These are phyloP conservation scores for Bradypus variegatus DNA, from an alignment of 2,797 vertebrate genomes.

Conservation along the genomic window DNA sequence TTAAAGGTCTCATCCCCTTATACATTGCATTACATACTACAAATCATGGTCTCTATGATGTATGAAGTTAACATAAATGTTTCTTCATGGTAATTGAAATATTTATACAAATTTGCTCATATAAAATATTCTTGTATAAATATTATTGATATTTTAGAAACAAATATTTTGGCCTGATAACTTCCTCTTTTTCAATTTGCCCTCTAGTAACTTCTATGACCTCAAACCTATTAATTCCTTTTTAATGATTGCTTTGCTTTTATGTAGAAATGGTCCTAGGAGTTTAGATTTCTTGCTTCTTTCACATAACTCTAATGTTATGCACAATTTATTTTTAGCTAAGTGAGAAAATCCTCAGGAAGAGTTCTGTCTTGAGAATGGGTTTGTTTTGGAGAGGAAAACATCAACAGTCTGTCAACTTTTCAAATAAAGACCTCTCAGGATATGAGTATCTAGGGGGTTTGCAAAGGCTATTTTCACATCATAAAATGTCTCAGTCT, in stretches of 20 bases:
- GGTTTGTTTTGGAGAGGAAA: conserved; percentile 36
- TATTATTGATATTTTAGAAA: background rate
- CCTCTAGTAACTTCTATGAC: background rate
- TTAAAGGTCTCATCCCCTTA: background rate
- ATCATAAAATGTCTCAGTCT: conserved; percentile 64
- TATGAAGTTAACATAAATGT: background rate
- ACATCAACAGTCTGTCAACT: conserved; percentile 43
- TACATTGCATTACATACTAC: background rate
- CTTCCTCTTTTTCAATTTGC: background rate
- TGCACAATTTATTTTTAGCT: background rate
- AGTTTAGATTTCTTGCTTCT: background rate
- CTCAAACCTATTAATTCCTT: background rate
- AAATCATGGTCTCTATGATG: background rate
- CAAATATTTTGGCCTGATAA: background rate
- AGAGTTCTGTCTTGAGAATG: conserved; percentile 44
- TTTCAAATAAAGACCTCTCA: conserved; percentile 53
- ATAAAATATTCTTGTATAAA: background rate
- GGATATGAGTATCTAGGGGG: conserved; percentile 44
- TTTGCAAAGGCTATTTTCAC: conserved; percentile 65
- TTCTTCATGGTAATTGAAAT: background rate
- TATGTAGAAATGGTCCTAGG: background rate
- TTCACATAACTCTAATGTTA: background rate
- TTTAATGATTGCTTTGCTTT: background rate
- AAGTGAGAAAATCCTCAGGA: background rate
- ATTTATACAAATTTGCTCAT: background rate